Percentiles rank a stretch among this genome's conserved stretches.
These are phyloP conservation scores for Luffia ferchaultella DNA, from an alignment of 2,888 invertebrate species.

Conservation along the genomic window DNA sequence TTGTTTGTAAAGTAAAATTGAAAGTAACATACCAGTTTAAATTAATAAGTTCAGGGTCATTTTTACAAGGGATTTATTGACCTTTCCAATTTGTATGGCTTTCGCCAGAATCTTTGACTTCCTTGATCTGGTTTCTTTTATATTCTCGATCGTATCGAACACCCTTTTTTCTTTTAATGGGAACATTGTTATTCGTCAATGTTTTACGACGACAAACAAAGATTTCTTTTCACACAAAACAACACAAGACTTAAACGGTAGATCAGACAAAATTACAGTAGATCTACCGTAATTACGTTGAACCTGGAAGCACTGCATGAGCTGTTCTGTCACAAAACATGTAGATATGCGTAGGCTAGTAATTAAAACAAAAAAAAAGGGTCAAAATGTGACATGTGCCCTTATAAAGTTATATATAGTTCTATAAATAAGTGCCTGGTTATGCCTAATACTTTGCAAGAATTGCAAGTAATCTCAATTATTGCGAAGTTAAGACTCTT, in stretches of 20 bases:
- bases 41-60: constrained; percentile 6
- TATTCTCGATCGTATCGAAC: constrained; percentile 4
- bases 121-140: constrained; percentile 3
- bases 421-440: too few species aligned
- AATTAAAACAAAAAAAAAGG: background rate
- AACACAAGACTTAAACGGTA: background rate
- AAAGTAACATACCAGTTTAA: constrained; percentile 7
- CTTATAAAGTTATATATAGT: too few species aligned
- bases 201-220: background rate
- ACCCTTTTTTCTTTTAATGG: constrained; percentile 6
- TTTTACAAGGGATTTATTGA: background rate
- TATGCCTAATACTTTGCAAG: too few species aligned
- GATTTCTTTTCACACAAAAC: background rate
- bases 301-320: constrained; percentile 2
- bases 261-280: constrained; percentile 1
- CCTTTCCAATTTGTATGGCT: constrained; percentile 6
- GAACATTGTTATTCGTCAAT: constrained; percentile 1
- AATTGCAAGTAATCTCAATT: too few species aligned
- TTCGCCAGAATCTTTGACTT: constrained; percentile 3
- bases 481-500: too few species aligned
- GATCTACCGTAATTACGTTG: background rate
- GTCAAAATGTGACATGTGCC: background rate
- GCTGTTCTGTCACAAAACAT: background rate
- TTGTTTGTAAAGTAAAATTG: constrained; percentile 1
- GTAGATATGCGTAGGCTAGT: background rate